A percentile compares a stretch with the other conserved stretches of the same genome.
phyloP scores from a whole-genome alignment of 2,113 vertebrate species.

The Chamaetylas fuelleborni region DNA sequence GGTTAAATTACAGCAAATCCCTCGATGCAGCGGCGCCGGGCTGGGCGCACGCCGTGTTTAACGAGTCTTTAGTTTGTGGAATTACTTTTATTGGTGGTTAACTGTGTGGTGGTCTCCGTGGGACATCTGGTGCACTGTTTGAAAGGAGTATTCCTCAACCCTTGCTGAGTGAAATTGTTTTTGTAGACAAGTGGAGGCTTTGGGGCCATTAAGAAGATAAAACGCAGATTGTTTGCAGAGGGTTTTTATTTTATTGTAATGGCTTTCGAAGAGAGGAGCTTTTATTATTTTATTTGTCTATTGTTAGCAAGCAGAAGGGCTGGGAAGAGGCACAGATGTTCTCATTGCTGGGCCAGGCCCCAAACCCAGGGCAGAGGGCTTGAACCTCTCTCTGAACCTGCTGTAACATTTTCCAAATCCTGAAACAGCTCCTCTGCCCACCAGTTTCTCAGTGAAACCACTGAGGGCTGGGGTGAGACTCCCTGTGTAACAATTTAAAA shows the following conservation, averaged over 20 bases:
- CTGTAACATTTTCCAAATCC: background rate
- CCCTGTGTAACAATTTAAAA: background rate
- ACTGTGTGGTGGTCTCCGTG: slow-evolving; percentile 11
- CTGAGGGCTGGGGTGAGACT: background rate
- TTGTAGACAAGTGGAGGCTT: slow-evolving; percentile 32
- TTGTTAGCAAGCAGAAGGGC: slow-evolving; percentile 12
- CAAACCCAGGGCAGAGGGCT: background rate
- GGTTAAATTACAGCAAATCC: background rate
- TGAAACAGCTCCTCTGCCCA: background rate
- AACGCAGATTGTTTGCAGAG: slow-evolving; percentile 29
- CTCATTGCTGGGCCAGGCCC: background rate
- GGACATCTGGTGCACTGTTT: slow-evolving; percentile 41
- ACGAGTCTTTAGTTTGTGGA: slow-evolving; percentile 17
- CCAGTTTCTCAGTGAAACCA: background rate
- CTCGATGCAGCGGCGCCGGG: background rate
- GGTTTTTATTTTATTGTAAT: background rate
- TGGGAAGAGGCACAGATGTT: background rate
- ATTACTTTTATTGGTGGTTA: slow-evolving; percentile 42
- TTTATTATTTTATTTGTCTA: background rate
- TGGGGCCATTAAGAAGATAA: slow-evolving; percentile 43
- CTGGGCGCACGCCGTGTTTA: background rate
- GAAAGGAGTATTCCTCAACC: slow-evolving; percentile 38
- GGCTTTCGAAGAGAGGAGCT: background rate
- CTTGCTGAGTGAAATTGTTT: slow-evolving; percentile 45
- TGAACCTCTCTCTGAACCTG: background rate